Evolutionary conservation across 2,113 vertebrate genomes (phyloP).

Genomic region (Mus pahari): DNA sequence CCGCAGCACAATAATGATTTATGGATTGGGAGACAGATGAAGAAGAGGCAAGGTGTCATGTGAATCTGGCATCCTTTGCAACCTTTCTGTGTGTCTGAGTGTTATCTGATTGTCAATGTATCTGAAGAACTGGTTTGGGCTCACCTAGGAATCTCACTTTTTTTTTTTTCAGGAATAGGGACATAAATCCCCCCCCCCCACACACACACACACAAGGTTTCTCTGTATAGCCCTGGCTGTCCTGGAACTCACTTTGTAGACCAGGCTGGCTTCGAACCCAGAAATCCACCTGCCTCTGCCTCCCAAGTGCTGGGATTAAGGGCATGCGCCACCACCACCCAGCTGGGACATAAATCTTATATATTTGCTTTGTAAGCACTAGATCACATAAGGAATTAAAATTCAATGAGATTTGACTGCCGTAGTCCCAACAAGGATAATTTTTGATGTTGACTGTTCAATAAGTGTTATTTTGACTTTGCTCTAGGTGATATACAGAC

Average conservation of each 20-base stretch:
- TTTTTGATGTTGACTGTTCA: conserved; percentile 29
- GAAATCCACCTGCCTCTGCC: too few relatives aligned
- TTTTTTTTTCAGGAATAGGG: neutral
- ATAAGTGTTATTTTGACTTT: conserved; percentile 18
- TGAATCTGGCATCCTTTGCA: neutral
- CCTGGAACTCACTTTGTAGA: too few relatives aligned
- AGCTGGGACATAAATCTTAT: conserved; percentile 24
- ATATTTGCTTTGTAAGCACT: conserved; percentile 45
- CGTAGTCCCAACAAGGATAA: neutral
- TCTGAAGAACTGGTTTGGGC: neutral
- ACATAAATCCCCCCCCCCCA: conserved; percentile 52
- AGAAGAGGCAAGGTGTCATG: neutral
- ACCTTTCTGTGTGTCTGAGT: neutral
- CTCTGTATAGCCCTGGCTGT: too few relatives aligned
- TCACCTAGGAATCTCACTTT: neutral
- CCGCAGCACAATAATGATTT: too few relatives aligned
- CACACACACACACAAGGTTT: too few relatives aligned
- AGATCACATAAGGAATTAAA: conserved; percentile 28
- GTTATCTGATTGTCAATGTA: neutral
- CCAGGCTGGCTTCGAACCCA: too few relatives aligned
- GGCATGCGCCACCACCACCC: too few relatives aligned
- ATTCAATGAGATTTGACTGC: conserved; percentile 28
- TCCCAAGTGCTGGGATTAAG: too few relatives aligned
- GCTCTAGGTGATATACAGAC: neutral
- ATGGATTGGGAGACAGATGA: neutral